Evolutionary conservation across 2,797 vertebrate species (phyloP).

Genomic region (Notoglanidium macrostoma): DNA sequence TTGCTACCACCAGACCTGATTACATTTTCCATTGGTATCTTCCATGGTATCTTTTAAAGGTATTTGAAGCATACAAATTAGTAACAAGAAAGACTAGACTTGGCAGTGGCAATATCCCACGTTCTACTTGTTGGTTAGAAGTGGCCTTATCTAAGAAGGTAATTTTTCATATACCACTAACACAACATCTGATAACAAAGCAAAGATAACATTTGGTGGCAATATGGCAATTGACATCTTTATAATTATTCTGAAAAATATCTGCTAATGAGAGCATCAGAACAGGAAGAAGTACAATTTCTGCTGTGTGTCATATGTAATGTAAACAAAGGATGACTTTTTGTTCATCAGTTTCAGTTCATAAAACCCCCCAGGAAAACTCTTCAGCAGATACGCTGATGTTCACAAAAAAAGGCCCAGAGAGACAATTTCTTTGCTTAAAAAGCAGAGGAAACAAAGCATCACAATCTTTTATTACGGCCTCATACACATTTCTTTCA

Average conservation of each 20-base stretch:
- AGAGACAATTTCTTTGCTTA: constrained; percentile 1
- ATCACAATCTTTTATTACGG: neutral
- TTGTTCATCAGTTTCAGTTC: constrained; percentile 1
- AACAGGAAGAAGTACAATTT: neutral
- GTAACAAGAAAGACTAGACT: neutral
- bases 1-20: neutral
- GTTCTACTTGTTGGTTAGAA: neutral
- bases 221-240: neutral
- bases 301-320: neutral
- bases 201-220: neutral
- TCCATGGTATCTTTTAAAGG: neutral
- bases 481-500: constrained; percentile 5
- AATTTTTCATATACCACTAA: neutral
- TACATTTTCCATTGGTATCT: neutral
- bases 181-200: neutral
- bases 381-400: neutral
- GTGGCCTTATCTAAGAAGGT: neutral
- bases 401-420: neutral
- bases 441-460: neutral
- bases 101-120: neutral
- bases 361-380: neutral
- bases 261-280: neutral
- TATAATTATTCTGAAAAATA: neutral
- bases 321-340: neutral
- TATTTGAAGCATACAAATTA: neutral